These are phyloP conservation scores for Botrylloides violaceus DNA, from an alignment of 23 tunicate genomes.

Conservation along the genomic window DNA sequence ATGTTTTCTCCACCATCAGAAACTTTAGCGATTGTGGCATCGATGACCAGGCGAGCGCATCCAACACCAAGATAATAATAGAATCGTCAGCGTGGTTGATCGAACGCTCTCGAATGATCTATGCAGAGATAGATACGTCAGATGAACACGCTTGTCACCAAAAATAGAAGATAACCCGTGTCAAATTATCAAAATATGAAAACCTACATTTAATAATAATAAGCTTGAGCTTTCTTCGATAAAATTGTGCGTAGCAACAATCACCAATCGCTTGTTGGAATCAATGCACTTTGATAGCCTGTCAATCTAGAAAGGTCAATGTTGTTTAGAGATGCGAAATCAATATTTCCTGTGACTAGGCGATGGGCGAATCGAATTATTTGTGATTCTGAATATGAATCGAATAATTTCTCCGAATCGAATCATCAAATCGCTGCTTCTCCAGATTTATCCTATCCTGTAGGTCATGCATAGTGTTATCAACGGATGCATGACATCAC, in stretches of 20 bases:
- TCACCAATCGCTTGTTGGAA: constrained; percentile 38
- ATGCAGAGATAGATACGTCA: not conserved
- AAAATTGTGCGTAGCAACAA: constrained; percentile 58
- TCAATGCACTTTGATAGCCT: constrained; percentile 54
- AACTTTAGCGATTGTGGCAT: constrained; percentile 56
- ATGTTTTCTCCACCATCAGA: constrained; percentile 69
- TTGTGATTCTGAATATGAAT: too few relatives aligned
- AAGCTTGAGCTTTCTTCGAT: constrained; percentile 56
- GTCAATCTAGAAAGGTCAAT: constrained; percentile 55
- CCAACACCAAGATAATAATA: constrained; percentile 51
- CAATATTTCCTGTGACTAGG: too few relatives aligned
- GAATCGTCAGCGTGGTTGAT: constrained; percentile 41
- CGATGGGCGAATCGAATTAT: too few relatives aligned
- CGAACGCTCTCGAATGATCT: constrained; percentile 63
- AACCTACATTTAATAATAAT: constrained; percentile 56
- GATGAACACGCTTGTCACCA: too few relatives aligned
- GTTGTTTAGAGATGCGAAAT: too few relatives aligned
- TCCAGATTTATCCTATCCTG: too few relatives aligned
- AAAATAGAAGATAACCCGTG: not conserved
- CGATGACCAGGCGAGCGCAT: constrained; percentile 47
- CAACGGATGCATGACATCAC: too few relatives aligned
- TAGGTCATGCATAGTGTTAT: too few relatives aligned
- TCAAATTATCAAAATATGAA: not conserved
- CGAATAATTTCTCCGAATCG: too few relatives aligned
- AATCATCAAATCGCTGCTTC: too few relatives aligned